Evolutionary conservation across 2,888 invertebrate genomes (phyloP), one percentile per base, ranked within the genome.

Genomic region (Chaetogeoica ovagalla): DNA sequence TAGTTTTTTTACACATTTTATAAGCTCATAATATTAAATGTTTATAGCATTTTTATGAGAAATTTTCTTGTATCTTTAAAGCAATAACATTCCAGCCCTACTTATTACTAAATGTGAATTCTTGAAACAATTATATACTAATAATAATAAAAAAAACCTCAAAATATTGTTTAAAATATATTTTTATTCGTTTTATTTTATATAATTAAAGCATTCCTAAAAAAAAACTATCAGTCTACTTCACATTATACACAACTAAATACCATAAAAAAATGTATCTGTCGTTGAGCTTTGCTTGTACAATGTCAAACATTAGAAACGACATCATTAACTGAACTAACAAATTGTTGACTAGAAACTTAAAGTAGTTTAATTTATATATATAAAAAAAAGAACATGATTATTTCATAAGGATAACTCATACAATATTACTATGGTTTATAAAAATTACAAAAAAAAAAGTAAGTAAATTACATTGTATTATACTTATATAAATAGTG

Each of bases 271-370:
- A 68, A 68, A 63, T 23, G 17, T 59, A 60, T 60, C n/a, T 5
- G 68, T 60, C 52, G 30, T 69, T 69, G 77, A 69, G 55, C 77
- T 69, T 37, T 60, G 23, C 69, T 77, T 60, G 48, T 69, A 77
- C 17, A 77, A 62, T 60, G 62, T 76, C n/a, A 43, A 60, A 69
- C 23, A 63, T 68, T 23, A 66, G 57, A 68, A 68, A 77, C 48
- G 48, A 59, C 59, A 37, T 75, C 19, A 43, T 57, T 48, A 60
- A 69, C 60, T 76, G 68, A 52, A 69, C 77, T 69, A 77, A 77
- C 48, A 71, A 55, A 71, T 70, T 62, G 62, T 63, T 79, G 79
- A 79, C 79, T 79, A 79, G 79, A 79, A 71, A 71, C 52, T 77
- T 71, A 79, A 70, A 79, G 70, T 71, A 79, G 70, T 79, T 55